Evolutionary conservation across 2,888 invertebrate genomes (phyloP).

Genomic region (Amphiduros pacificus): DNA sequence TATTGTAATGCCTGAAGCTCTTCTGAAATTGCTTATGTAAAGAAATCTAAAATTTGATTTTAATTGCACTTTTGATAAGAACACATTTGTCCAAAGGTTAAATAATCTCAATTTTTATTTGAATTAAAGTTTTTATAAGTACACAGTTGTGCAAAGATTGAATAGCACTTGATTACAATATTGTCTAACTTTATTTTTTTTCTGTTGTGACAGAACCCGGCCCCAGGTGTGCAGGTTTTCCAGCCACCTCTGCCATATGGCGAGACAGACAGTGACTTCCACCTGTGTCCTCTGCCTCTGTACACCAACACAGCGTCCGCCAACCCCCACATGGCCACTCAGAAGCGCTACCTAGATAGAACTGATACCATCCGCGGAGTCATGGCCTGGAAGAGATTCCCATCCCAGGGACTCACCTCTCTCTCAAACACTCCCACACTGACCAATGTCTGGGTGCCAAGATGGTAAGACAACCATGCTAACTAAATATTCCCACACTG

Average conservation of each 20-base stretch:
- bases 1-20: too few relatives aligned
- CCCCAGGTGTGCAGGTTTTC: slow-evolving; percentile 56
- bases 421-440: slow-evolving; percentile 54
- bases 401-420: slow-evolving; percentile 55
- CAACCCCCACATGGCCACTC: slow-evolving; percentile 49
- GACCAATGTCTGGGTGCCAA: slow-evolving; percentile 56
- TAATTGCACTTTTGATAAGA: too few relatives aligned
- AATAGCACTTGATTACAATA: too few relatives aligned
- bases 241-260: slow-evolving; percentile 53
- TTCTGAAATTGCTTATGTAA: too few relatives aligned
- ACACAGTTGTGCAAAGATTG: too few relatives aligned
- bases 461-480: slow-evolving; percentile 44
- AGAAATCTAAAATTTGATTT: too few relatives aligned
- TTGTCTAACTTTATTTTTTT: too few relatives aligned
- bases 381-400: slow-evolving; percentile 59
- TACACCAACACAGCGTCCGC: slow-evolving; percentile 40
- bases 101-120: too few relatives aligned
- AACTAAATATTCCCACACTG: not conserved
- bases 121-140: too few relatives aligned
- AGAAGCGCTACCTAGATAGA: slow-evolving; percentile 53
- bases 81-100: too few relatives aligned
- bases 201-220: slow-evolving; percentile 51
- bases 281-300: slow-evolving; percentile 56
- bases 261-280: slow-evolving; percentile 55
- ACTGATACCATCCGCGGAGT: slow-evolving; percentile 56